Base-by-base conservation (phyloP, 2,797 vertebrate species). In the Xiphorhynchus erythropygius region DNA sequence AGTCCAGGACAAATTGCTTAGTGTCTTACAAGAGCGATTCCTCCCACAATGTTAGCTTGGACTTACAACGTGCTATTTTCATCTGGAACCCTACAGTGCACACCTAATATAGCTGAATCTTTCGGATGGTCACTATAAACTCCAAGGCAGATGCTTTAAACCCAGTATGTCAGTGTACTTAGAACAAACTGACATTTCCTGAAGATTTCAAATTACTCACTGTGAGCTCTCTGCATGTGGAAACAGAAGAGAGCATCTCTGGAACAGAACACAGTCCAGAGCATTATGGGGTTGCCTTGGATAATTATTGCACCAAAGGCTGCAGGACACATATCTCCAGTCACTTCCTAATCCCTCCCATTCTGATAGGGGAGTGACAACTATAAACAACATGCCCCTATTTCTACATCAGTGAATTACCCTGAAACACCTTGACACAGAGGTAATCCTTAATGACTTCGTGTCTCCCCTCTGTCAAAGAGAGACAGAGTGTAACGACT, bases 111-210 rank as follows among this genome's bases (percentile, higher is more conserved):
- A 7, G 4, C 42, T 55, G 67, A 63, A 92, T 27, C 19, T 77
- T 92, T 85, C 64, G 19, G 12, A 59, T 37, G 32, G 49, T 39
- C 64, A 39, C 33, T 62, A 32, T 57, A 64, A 77, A 70, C 49
- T 44, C n/a, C 22, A 55, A 56, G 44, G 2, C 59, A 71, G 53
- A 62, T 42, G 77, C 33, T 89, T 87, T 62, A 63, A 86, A 70
- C 41, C 24, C n/a, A 3, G 59, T 49, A 70, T 42, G 37, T 55
- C 71, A 80, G 27, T 9, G 6, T 30, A 39, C 25, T 46, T 84
- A 49, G 84, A 86, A 67, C 49, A 85, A 91, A 53, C 23, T 46
- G 41, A 44, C 44, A 44, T 83, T 80, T 95, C 50, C 71, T 44
- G 64, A 35, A 55, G 24, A 57, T 77, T 93, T 63, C 27, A 15